A percentile compares a stretch with the other conserved stretches of the same genome.
phyloP scores from a whole-genome alignment of 2,797 vertebrate species.

The Paguma larvata region DNA sequence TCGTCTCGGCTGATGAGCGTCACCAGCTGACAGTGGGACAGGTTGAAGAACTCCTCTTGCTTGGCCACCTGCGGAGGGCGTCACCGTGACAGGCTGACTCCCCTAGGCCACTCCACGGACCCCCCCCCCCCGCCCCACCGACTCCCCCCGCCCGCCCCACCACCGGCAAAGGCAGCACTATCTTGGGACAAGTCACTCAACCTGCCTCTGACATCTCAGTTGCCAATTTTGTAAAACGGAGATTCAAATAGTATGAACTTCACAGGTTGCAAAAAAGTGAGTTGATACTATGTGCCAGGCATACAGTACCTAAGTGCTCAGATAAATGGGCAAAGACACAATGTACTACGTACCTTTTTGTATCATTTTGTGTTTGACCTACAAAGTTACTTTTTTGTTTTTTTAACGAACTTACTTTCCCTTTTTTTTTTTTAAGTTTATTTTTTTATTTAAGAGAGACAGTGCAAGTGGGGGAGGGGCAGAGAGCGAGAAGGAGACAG shows the following conservation, averaged over 20 bases:
- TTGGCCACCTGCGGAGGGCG: conserved; percentile 91
- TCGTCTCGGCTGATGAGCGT: conserved; percentile 96
- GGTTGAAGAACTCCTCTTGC: conserved; percentile 97
- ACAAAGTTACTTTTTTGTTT: background rate
- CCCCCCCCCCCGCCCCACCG: too few species aligned
- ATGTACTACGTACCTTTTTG: background rate
- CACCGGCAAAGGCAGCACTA: background rate
- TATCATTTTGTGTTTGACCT: background rate
- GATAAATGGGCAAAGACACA: background rate
- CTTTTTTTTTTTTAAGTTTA: background rate
- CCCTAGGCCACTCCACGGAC: background rate
- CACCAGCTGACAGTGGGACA: conserved; percentile 97
- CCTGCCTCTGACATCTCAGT: background rate
- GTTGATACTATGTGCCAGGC: background rate
- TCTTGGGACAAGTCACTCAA: background rate
- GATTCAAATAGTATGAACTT: background rate
- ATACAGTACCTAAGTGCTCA: background rate
- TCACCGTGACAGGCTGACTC: background rate
- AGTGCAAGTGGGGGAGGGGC: too few species aligned
- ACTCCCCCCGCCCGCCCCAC: too few species aligned
- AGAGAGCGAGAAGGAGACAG: too few species aligned
- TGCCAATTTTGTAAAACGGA: background rate
- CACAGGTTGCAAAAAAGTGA: background rate
- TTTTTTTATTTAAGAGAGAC: too few species aligned
- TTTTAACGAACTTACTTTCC: background rate